A percentile compares a stretch with the other conserved stretches of the same genome.
These are phyloP conservation scores for Hylia prasina DNA, from an alignment of 2,113 vertebrate genomes.

Conservation along the genomic window DNA sequence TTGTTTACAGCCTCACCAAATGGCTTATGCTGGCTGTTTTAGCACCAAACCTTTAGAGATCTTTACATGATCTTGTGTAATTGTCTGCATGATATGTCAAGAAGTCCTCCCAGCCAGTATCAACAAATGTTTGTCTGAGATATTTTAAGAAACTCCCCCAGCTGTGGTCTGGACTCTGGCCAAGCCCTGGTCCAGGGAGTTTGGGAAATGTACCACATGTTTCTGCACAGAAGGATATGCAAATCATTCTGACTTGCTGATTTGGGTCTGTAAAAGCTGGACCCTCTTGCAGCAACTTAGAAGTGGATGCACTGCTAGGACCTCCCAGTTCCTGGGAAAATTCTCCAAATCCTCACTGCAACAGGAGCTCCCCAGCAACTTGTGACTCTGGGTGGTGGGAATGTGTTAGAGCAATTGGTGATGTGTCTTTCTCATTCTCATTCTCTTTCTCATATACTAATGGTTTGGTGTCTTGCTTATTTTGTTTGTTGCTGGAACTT, in stretches of 20 bases:
- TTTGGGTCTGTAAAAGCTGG: not conserved
- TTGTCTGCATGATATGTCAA: not conserved
- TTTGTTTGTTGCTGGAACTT: not conserved
- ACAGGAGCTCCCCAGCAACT: not conserved
- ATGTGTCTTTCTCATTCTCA: not conserved
- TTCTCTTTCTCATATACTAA: not conserved
- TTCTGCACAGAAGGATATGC: not conserved
- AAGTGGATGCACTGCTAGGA: not conserved
- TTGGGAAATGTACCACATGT: not conserved
- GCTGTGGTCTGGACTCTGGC: not conserved
- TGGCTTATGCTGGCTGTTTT: not conserved
- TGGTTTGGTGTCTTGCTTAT: not conserved
- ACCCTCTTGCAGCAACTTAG: not conserved
- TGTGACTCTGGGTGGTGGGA: not conserved
- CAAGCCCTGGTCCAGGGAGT: not conserved
- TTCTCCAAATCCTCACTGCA: fast-evolving
- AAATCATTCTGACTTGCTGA: not conserved
- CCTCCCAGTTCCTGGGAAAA: not conserved
- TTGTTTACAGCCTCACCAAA: not conserved
- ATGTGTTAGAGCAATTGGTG: too few relatives aligned
- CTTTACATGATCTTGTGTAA: not conserved
- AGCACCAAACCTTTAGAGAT: not conserved
- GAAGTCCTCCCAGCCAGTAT: not conserved
- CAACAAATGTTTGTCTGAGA: not conserved
- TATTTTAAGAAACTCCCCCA: not conserved